A percentile compares a stretch with the other conserved stretches of the same genome.
Conservation (phyloP, 2,888 invertebrate genomes). For the Drosophila neonasuta region DNA sequence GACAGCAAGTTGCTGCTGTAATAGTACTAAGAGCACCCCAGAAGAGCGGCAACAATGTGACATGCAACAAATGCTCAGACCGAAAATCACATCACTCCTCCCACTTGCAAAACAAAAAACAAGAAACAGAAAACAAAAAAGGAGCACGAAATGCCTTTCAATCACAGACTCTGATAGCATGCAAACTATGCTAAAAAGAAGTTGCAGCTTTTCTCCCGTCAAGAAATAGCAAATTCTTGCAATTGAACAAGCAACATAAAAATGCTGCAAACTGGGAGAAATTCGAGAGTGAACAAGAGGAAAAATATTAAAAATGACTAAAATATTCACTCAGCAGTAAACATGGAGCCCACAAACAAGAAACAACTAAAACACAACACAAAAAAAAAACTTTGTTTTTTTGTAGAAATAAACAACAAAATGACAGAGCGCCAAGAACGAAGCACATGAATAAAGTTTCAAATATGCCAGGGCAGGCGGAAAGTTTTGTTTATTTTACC, state of each 20-base stretch:
- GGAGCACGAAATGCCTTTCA: slow-evolving; percentile 60
- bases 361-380: slow-evolving; percentile 24
- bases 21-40: background rate
- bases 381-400: slow-evolving; percentile 11
- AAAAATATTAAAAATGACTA: slow-evolving; percentile 48
- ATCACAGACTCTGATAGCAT: slow-evolving; percentile 54
- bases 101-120: slow-evolving; percentile 4
- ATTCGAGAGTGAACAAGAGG: background rate
- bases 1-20: slow-evolving; percentile 51
- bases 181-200: slow-evolving; percentile 47
- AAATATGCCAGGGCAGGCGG: slow-evolving; percentile 44
- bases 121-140: slow-evolving; percentile 7
- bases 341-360: slow-evolving; percentile 27
- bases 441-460: slow-evolving; percentile 57
- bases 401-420: slow-evolving; percentile 42
- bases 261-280: slow-evolving; percentile 5
- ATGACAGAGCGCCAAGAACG: slow-evolving; percentile 39
- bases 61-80: slow-evolving; percentile 67
- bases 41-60: slow-evolving; percentile 67
- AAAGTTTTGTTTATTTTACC: slow-evolving; percentile 60
- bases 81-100: slow-evolving; percentile 41
- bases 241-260: slow-evolving; percentile 38
- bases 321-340: slow-evolving; percentile 53
- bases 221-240: slow-evolving; percentile 33
- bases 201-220: slow-evolving; percentile 24